Evolutionary conservation across 2,888 invertebrate genomes (phyloP), one percentile per base, ranked within the genome.

Genomic region (Calliphora vomitoria): DNA sequence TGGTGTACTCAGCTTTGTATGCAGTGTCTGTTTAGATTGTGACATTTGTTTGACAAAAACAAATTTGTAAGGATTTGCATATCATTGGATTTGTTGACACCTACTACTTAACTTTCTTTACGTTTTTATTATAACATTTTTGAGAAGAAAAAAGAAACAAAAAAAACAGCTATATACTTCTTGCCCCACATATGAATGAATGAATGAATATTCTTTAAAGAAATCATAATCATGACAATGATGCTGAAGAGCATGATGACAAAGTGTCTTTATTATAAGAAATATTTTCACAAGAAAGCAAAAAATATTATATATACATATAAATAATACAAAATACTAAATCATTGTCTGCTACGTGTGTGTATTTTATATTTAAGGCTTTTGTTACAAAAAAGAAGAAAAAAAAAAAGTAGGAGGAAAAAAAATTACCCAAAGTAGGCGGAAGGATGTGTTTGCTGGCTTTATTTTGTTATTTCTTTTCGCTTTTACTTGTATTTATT

Each of bases 31-130:
- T 69, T 80, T 62, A 62, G 69, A 72, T 72, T 82, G 69, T 85
- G 85, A 75, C 85, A 82, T 69, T 85, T 71, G 68, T 75, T 82
- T 87, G 75, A 79, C 71, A 66, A 79, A 87, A 82, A 79, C 69
- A 82, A 87, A 87, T 87, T 87, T 87, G 79, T 87, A 79, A 81
- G 87, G 87, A 87, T 87, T 87, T 85, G 79, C 87, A 82, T 87
- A 75, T 87, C 87, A 87, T 85, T 87, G 85, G 71, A 81, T 81
- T 78, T 82, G 79, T 74, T 76, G 66, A 69, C 62, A 85, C 85
- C 78, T 75, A 76, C 62, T 62, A 75, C 80, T 85, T 81, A 55
- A 50, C 79, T 74, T 74, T 47, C 18, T 47, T 55, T 53, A 74
- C 35, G 25, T 82, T 60, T 25, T 38, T 74, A 47, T 44, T 75